Base-by-base conservation (phyloP, 2,113 vertebrate species). In the Rhynchomys soricoides region DNA sequence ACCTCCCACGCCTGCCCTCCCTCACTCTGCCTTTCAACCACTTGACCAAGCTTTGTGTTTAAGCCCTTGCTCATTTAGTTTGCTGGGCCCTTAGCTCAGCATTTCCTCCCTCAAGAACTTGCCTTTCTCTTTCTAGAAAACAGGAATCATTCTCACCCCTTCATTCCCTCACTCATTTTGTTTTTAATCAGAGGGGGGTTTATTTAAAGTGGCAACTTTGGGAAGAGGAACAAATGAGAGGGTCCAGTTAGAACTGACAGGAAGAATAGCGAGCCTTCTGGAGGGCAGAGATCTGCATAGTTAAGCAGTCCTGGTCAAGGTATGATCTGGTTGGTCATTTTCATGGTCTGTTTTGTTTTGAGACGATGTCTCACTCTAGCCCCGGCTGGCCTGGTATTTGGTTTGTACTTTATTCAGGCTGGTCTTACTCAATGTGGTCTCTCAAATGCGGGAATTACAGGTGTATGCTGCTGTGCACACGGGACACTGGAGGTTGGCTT, bases 91-190 rank as follows among this genome's bases (percentile, higher is more conserved):
- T 86, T 59, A 87, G 26, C 55, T 92, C 11, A n/a, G 29, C 17
- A 43, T 11, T 40, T 73, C 74, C 48, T 64, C 59, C n/a, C 70
- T 64, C 66, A 55, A 70, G 50, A 82, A 52, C 19, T 89, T 78
- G 77, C 21, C 52, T 83, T 87, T 94, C 40, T 96, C 89, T 83
- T 83, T 55, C 37, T 43, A 59, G 19, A 68, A 92, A 91, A 48
- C 77, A 93, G 50, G 37, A 88, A 16, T 34, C 89, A 50, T 52
- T 77, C 70, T 22, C 66, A 57, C 29, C 26, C 48, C 37, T 71
- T n/a, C 34, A 19, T 8, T 19, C 29, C 64, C 66, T 68, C 31
- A 68, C 66, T 15, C 22, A 7, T 5, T 52, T 34, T 9, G 17
- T 64, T 86, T 45, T 85, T 31, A 34, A 45, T 12, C 26, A 21